Base-by-base conservation (phyloP, 2,113 vertebrate genomes). In the Nannobrachium achirus region DNA sequence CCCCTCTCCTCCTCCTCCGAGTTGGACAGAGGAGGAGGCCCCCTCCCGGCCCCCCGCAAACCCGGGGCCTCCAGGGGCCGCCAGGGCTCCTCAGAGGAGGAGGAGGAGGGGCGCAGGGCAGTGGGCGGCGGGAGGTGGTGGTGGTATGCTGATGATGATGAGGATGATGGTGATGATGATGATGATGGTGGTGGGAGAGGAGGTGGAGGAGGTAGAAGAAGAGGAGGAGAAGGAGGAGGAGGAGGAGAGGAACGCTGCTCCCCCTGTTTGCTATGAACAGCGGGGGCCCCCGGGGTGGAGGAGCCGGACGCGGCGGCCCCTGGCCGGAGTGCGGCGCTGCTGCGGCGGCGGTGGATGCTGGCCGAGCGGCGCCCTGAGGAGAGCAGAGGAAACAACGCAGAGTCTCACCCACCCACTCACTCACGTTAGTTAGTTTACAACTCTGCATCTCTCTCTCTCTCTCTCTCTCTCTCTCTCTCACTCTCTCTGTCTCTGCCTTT, bases 361-460 rank as follows among this genome's bases (percentile, higher is more conserved):
- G 2, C 25, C 3, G 85, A 92, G 94, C 92, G 93, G 88, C 93
- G 91, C 92, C 94, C 95, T 96, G 95, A 94, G 94, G 93, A 95
- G 94, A 95, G 94, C 93, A 95, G 93, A 95, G 95, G 95, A 96
- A 94, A 95, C 83, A 88, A 33, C n/a, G n/a, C n/a, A n/a, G n/a
- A 93, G 88, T 95, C 94, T 96, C 94, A 95, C 93, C 94, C 93
- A 91, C 86, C 87, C 90, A 95, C 91, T 94, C 73, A 60, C 79
- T n/a, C n/a, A n/a, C n/a, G n/a, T n/a, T n/a, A n/a, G n/a, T n/a
- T n/a, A n/a, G n/a, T n/a, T 91, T 91, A 92, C 86, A 90, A 89
- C 88, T n/a, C n/a, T 81, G 86, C 88, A 90, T 83, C 87, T 82
- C 89, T 82, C 89, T n/a, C n/a, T n/a, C n/a, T n/a, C n/a, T n/a